Conservation (phyloP, 2,113 vertebrate genomes). For the Zosterops hypoxanthus region DNA sequence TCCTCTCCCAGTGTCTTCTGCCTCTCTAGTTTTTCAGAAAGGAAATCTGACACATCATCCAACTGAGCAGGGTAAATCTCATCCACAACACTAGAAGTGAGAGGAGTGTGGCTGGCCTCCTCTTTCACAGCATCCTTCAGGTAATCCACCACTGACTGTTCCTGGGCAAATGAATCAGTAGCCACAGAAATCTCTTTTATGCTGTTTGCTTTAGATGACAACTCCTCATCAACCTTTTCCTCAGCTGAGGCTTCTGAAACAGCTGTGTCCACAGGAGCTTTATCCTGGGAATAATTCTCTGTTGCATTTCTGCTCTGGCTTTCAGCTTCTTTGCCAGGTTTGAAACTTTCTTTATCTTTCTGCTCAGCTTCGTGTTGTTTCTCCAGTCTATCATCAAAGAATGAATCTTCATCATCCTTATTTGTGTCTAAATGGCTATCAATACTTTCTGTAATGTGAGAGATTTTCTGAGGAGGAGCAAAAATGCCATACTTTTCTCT, state of each 20-base stretch:
- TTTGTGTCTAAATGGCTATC: conserved; percentile 72
- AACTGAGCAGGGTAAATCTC: conserved; percentile 4
- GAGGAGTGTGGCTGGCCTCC: background rate
- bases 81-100: conserved; percentile 30
- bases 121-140: conserved; percentile 53
- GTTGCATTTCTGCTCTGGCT: conserved; percentile 13
- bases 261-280: conserved; percentile 15
- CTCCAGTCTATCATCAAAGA: conserved; percentile 73
- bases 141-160: conserved; percentile 52
- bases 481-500: conserved; percentile 90
- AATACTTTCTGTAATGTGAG: conserved; percentile 78
- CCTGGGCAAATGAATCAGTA: background rate
- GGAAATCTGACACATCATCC: conserved; percentile 59
- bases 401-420: conserved; percentile 85
- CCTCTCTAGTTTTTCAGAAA: conserved; percentile 69
- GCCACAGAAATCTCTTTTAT: background rate
- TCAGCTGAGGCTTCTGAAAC: conserved; percentile 40
- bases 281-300: conserved; percentile 49
- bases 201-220: background rate
- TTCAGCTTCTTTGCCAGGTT: conserved; percentile 44
- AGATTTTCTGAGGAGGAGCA: conserved; percentile 91
- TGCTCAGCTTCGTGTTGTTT: conserved; percentile 55
- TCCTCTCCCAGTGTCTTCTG: conserved; percentile 61
- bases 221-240: conserved; percentile 27
- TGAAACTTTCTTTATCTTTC: conserved; percentile 34